Evolutionary conservation across 2,113 vertebrate species (phyloP).

Genomic region (Dinomys branickii): DNA sequence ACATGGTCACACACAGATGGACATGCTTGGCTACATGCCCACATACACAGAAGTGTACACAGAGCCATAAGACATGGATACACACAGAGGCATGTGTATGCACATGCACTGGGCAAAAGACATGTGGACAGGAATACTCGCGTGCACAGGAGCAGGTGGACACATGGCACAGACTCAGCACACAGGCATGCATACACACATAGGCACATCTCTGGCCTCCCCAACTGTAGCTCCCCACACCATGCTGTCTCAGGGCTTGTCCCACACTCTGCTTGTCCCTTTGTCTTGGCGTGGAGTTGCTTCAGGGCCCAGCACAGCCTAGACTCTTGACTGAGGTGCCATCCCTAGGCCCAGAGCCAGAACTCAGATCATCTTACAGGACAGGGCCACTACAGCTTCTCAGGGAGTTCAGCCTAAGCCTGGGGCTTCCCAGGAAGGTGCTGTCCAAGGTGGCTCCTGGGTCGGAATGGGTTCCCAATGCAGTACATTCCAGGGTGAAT

Average conservation of each 20-base stretch:
- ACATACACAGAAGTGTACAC: not conserved
- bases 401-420: not conserved
- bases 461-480: not conserved
- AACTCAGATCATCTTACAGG: not conserved
- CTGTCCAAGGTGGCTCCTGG: not conserved
- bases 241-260: not conserved
- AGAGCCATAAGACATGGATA: not conserved
- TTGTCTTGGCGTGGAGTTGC: not conserved
- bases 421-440: not conserved
- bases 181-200: too few relatives aligned
- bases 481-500: accelerated
- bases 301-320: accelerated
- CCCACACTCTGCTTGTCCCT: not conserved
- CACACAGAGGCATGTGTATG: accelerated
- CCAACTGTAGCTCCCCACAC: accelerated
- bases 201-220: not conserved
- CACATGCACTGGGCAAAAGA: not conserved
- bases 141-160: not conserved
- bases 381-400: too few relatives aligned
- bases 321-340: not conserved
- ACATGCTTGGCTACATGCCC: accelerated
- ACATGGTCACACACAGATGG: accelerated
- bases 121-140: not conserved
- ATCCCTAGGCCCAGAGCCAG: not conserved
- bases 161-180: not conserved